These are phyloP conservation scores for Oegoconia quadripuncta DNA, from an alignment of 2,888 invertebrate genomes.

Conservation along the genomic window DNA sequence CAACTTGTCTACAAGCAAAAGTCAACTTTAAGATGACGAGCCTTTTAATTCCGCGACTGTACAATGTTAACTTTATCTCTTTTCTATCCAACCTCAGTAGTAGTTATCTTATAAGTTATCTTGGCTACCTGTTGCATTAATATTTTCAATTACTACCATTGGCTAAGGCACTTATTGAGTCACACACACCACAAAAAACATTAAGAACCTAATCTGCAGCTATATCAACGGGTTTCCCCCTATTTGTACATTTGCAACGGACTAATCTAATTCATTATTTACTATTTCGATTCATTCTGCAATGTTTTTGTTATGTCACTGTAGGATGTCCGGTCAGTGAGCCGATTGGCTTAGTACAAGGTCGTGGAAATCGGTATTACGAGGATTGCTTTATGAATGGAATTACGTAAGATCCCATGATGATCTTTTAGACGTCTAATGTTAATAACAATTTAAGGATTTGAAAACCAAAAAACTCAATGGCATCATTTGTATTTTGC, in stretches of 20 bases:
- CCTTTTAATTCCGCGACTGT: too few species aligned
- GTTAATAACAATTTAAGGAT: too few species aligned
- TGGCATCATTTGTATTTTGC: too few species aligned
- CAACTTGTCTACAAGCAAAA: too few species aligned
- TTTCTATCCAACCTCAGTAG: too few species aligned
- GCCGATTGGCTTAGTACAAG: slow-evolving; percentile 8
- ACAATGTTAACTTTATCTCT: too few species aligned
- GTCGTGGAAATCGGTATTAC: too few species aligned
- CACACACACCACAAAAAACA: slow-evolving; percentile 14
- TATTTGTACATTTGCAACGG: slow-evolving; percentile 48
- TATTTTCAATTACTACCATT: slow-evolving; percentile 12
- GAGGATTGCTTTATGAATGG: too few species aligned
- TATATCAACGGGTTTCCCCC: slow-evolving; percentile 40
- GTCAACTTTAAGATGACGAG: too few species aligned
- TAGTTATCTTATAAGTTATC: background rate
- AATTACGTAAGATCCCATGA: too few species aligned
- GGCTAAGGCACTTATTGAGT: slow-evolving; percentile 12
- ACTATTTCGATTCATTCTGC: slow-evolving; percentile 23
- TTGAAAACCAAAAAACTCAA: too few species aligned
- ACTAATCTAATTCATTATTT: slow-evolving; percentile 40
- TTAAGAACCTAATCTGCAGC: slow-evolving; percentile 15
- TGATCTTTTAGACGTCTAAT: too few species aligned
- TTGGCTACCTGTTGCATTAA: slow-evolving; percentile 7
- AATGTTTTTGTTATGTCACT: slow-evolving; percentile 26
- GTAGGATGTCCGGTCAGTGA: slow-evolving; percentile 44